Evolutionary conservation across 2,888 invertebrate genomes (phyloP), one percentile per base, ranked within the genome.

Genomic region (Lasioglossum malachurum): DNA sequence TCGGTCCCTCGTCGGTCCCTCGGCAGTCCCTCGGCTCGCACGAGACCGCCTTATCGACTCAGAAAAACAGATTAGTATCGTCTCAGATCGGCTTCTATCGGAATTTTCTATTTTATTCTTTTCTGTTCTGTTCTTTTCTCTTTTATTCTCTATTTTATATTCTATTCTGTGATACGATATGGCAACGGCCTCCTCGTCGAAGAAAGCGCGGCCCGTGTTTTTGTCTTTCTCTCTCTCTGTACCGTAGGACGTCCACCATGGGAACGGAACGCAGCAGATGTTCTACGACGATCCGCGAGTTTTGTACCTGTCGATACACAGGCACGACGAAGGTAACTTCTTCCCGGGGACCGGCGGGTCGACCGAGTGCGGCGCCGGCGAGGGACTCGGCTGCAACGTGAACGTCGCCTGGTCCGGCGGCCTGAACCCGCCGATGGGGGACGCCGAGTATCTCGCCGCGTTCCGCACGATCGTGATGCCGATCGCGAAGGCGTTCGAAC

Each of bases 331-430:
- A 95, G 99, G 99, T 53, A 99, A 99, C 96, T 99, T 99, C 96
- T 99, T 99, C 96, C 99, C 99, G n/a, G 99, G 99, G 88, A 99
- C 99, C 4, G 99, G 99, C 83, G 98, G 98, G 75, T 98, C 98
- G 69, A 97, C 97, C 79, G 99, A 99, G 97, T 98, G 98, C 95
- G 99, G 99, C 84, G 96, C 97, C 16, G 98, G 98, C 87, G 97
- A 98, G 87, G 99, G 99, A 3, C 96, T 98, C 87, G 99, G 99
- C 79, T 99, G 97, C 96, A 99, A 98, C 95, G 98, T 99, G 71
- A 99, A 99, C 96, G 97, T 99, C 85, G 98, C 99, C 12, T 99
- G 99, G 98, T 98, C 98, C 71, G 98, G 98, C 46, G 98, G 98
- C 23, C 96, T 99, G 86, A 97, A 96, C 94, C 99, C 99, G 75